phyloP scores from a whole-genome alignment of 2,113 vertebrate species.

The Aix galericulata region DNA sequence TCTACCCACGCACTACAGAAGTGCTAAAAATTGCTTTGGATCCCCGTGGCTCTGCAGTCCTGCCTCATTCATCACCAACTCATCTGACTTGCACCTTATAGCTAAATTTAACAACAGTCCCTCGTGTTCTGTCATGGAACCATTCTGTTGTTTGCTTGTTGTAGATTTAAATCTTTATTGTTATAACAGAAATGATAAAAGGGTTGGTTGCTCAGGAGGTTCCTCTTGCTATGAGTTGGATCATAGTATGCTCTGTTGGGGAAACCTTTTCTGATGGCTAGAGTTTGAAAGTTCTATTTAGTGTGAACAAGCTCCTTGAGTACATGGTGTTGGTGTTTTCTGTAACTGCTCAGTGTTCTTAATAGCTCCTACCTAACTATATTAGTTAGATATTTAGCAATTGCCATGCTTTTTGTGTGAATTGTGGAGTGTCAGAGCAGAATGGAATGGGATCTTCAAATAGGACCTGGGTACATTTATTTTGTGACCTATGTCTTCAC shows the following conservation, averaged over 20 bases:
- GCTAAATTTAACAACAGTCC: constrained; percentile 18
- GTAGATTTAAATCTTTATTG: neutral
- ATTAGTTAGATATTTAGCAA: neutral
- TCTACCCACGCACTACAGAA: constrained; percentile 14
- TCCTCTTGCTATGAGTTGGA: neutral
- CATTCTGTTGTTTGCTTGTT: neutral
- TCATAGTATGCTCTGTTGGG: neutral
- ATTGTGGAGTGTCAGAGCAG: neutral
- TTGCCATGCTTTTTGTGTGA: neutral
- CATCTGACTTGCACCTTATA: constrained; percentile 37
- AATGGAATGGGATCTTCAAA: neutral
- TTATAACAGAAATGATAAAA: neutral
- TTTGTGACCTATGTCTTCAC: neutral
- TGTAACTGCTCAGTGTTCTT: neutral
- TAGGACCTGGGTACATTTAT: neutral
- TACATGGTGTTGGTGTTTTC: neutral
- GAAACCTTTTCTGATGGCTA: neutral
- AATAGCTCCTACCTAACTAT: neutral
- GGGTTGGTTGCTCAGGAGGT: neutral
- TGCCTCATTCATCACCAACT: constrained; percentile 49
- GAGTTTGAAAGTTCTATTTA: neutral
- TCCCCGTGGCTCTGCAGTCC: neutral
- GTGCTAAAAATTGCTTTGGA: constrained; percentile 5
- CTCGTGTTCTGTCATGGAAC: neutral
- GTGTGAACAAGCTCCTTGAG: neutral